phyloP scores from a whole-genome alignment of 2,113 vertebrate genomes.

The Garra rufa region DNA sequence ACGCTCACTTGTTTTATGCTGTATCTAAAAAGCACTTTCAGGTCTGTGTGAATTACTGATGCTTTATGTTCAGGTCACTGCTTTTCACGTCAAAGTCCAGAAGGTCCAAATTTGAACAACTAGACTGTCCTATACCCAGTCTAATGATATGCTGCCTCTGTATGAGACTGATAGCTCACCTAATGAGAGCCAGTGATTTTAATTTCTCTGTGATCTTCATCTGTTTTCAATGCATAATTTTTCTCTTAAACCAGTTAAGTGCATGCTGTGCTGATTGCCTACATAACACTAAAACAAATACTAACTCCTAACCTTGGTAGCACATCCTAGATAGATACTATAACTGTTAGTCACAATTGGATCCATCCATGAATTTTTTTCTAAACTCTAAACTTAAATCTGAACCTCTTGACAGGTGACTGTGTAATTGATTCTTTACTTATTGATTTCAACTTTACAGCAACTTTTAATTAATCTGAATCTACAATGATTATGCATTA shows the following conservation, averaged over 20 bases:
- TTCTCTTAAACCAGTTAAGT: not conserved
- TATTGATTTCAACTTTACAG: not conserved
- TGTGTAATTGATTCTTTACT: not conserved
- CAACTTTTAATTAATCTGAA: not conserved
- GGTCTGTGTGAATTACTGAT: constrained; percentile 23
- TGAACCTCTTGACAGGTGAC: not conserved
- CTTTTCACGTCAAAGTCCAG: not conserved
- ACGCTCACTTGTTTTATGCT: not conserved
- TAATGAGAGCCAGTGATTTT: not conserved
- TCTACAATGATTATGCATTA: constrained; percentile 1
- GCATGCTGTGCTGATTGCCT: not conserved
- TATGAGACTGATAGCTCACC: constrained; percentile 1
- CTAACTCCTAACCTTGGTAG: not conserved
- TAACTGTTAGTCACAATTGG: not conserved
- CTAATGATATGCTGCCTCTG: not conserved
- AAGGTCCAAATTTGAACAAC: not conserved
- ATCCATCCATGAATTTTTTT: too few relatives aligned
- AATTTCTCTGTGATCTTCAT: not conserved
- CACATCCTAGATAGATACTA: not conserved
- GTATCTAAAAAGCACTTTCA: constrained; percentile 1
- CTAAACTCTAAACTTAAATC: not conserved
- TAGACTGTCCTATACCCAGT: not conserved
- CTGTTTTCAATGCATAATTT: not conserved
- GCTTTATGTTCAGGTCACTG: not conserved
- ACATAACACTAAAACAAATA: not conserved